A percentile compares a stretch with the other conserved stretches of the same genome.
Conservation (phyloP, 2,797 vertebrate genomes). For the Chelon labrosus region DNA sequence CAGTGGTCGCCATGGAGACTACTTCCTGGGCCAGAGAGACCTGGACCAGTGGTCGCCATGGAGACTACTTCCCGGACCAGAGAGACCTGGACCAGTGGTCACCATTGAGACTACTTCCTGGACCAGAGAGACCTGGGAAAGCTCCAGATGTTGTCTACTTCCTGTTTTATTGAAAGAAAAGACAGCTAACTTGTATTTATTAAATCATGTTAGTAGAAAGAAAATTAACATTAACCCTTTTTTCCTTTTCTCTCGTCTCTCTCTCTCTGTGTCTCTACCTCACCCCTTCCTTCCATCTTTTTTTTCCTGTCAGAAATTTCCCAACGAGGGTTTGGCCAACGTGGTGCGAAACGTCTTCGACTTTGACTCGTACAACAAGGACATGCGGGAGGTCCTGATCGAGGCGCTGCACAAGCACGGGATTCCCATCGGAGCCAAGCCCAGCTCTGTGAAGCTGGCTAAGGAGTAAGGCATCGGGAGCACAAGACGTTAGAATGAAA, state of each 20-base stretch:
- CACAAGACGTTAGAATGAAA: not conserved
- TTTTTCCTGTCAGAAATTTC: slow-evolving; percentile 89
- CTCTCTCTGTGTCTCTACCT: not conserved
- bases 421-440: slow-evolving; percentile 95
- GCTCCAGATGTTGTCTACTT: too few relatives aligned
- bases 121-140: too few relatives aligned
- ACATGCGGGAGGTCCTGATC: slow-evolving; percentile 91
- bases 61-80: too few relatives aligned
- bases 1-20: too few relatives aligned
- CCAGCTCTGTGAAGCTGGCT: slow-evolving; percentile 91
- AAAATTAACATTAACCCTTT: not conserved
- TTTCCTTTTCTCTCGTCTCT: not conserved
- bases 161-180: too few relatives aligned
- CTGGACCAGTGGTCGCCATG: too few relatives aligned
- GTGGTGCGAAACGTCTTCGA: slow-evolving; percentile 98
- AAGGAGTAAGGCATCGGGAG: slow-evolving; percentile 93
- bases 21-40: too few relatives aligned
- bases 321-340: slow-evolving; percentile 92
- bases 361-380: slow-evolving; percentile 98
- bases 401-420: slow-evolving; percentile 94
- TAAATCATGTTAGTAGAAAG: too few relatives aligned
- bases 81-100: too few relatives aligned
- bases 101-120: too few relatives aligned
- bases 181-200: too few relatives aligned
- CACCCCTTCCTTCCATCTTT: not conserved